Evolutionary conservation across 2,888 invertebrate genomes (phyloP).

Genomic region (Sericinus montela): DNA sequence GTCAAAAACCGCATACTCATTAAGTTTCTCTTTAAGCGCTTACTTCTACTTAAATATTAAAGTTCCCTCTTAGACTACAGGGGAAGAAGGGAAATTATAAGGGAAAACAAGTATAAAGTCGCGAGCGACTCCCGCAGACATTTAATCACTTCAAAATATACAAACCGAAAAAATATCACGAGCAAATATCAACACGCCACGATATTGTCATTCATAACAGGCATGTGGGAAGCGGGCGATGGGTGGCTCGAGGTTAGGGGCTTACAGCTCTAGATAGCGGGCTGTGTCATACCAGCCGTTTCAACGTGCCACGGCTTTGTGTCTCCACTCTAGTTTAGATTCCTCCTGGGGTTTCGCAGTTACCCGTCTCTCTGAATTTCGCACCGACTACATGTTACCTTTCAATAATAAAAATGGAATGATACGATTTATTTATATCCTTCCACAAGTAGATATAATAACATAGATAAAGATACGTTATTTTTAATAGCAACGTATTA

Average conservation of each 20-base stretch:
- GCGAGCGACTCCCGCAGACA: slow-evolving; percentile 55
- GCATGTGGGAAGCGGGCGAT: slow-evolving; percentile 29
- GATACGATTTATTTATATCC: background rate
- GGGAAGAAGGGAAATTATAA: slow-evolving; percentile 36
- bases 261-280: slow-evolving; percentile 53
- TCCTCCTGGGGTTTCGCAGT: slow-evolving; percentile 32
- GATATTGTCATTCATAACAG: slow-evolving; percentile 77
- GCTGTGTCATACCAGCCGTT: slow-evolving; percentile 51
- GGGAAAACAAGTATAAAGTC: slow-evolving; percentile 32
- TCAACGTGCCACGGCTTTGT: slow-evolving; percentile 42
- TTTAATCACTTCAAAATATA: slow-evolving; percentile 75
- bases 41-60: slow-evolving; percentile 20
- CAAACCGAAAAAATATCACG: slow-evolving; percentile 62
- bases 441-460: too few species aligned
- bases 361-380: slow-evolving; percentile 29
- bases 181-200: slow-evolving; percentile 57
- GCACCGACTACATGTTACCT: slow-evolving; percentile 9
- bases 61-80: slow-evolving; percentile 49
- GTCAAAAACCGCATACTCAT: too few species aligned
- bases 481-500: too few species aligned
- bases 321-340: slow-evolving; percentile 42
- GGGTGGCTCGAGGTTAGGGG: slow-evolving; percentile 28
- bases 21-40: too few species aligned
- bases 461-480: too few species aligned
- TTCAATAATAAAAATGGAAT: slow-evolving; percentile 7